Base-by-base conservation (phyloP, 2,888 invertebrate genomes). In the Neria commutata region DNA sequence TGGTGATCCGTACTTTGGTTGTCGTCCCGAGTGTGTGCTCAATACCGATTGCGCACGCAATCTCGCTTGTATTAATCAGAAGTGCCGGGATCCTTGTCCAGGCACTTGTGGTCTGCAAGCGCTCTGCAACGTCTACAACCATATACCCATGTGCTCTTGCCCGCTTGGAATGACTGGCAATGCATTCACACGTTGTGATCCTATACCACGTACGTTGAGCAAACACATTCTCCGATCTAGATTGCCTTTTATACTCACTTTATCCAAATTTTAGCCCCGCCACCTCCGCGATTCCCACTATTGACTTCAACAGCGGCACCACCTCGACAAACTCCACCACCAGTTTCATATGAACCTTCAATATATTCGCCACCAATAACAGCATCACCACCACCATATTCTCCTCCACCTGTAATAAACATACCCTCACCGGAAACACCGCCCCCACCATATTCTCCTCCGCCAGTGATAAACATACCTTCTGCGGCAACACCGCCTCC, bases 91-190 rank as follows among this genome's bases (percentile, higher is more conserved):
- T 81, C 89, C 90, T 37, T 92, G 92, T 72, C 84, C 86, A 11
- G 89, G 88, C 64, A 88, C 88, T n/a, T 93, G 93, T 77, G 92
- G 91, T 16, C 82, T 83, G 62, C 87, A 88, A 72, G 91, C 92
- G 1, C 76, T 87, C 57, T 93, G 93, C 77, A 84, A 87, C 68
- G 90, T 90, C 2, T 84, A 89, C 34, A 90, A 89, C 73, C 92
- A 93, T 73, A 87, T 90, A 75, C 90, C 92, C 8, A 87, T 88
- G 70, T 93, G 93, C 72, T 86, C 86, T 45, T 93, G 92, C 77
- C 87, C 88, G n/a, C 78, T 82, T 25, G 88, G 86, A 71, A 89
- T 86, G 76, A 83, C 86, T 29, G 92, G 92, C 69, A 89, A 91
- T 79, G 89, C 91, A 86, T 91, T 81, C 67, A 83, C 89, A 58